Percentiles rank a stretch among this genome's conserved stretches.
Conservation (phyloP, 2,797 vertebrate species). For the Rhinatrema bivittatum region DNA sequence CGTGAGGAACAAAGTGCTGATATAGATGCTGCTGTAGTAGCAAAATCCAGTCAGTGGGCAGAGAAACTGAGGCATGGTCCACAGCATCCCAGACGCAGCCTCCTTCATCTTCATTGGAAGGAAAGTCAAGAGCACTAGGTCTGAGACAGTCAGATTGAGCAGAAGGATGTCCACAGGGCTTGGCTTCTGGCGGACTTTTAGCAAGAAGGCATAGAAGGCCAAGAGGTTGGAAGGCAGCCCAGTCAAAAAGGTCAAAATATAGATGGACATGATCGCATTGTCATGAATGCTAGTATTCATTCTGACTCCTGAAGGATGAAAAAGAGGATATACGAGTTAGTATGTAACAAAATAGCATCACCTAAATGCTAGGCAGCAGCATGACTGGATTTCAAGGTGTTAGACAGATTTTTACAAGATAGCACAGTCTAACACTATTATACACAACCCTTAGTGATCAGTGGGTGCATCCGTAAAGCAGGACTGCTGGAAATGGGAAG, state of each 20-base stretch:
- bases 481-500: too few species aligned
- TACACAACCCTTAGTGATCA: too few species aligned
- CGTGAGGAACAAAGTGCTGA: constrained; percentile 76
- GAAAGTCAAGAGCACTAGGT: constrained; percentile 72
- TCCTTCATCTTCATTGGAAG: constrained; percentile 78
- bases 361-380: too few species aligned
- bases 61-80: constrained; percentile 50
- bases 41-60: constrained; percentile 67
- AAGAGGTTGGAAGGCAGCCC: constrained; percentile 62
- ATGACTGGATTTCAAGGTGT: too few species aligned
- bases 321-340: not conserved
- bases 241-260: constrained; percentile 60
- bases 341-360: too few species aligned
- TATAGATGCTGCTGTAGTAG: constrained; percentile 85
- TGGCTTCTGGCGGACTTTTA: constrained; percentile 47
- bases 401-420: too few species aligned
- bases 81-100: constrained; percentile 41
- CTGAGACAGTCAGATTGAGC: constrained; percentile 75
- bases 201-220: constrained; percentile 53
- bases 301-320: not conserved
- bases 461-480: too few species aligned
- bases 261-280: constrained; percentile 30
- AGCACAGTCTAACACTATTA: too few species aligned
- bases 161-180: constrained; percentile 62
- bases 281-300: not conserved